A percentile compares a stretch with the other conserved stretches of the same genome.
These are phyloP conservation scores for Ectobius pallidus DNA, from an alignment of 2,888 invertebrate genomes.

Conservation along the genomic window DNA sequence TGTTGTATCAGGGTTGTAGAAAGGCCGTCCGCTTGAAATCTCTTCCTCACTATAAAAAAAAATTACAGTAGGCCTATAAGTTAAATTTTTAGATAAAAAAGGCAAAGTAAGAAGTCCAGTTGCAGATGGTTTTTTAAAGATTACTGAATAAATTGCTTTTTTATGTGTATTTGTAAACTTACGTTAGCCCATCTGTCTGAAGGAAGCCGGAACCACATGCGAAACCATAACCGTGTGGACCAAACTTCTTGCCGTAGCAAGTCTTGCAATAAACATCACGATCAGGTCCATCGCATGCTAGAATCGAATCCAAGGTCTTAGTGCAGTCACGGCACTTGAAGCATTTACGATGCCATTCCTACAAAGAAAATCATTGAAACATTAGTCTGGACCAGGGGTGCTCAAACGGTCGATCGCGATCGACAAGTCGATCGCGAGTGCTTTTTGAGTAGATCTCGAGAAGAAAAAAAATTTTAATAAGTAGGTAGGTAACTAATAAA, in stretches of 20 bases:
- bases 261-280: conserved; percentile 94
- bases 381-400: too few species aligned
- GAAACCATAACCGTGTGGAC: conserved; percentile 95
- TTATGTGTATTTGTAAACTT: too few species aligned
- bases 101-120: too few species aligned
- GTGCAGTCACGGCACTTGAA: conserved; percentile 92
- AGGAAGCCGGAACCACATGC: conserved; percentile 94
- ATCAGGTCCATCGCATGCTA: conserved; percentile 93
- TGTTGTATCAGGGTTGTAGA: conserved; percentile 84
- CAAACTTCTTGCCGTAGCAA: conserved; percentile 98
- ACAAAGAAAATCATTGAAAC: conserved; percentile 30
- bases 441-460: too few species aligned
- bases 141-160: too few species aligned
- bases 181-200: conserved; percentile 89
- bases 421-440: too few species aligned
- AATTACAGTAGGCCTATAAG: too few species aligned
- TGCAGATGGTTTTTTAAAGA: too few species aligned
- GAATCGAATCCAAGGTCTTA: conserved; percentile 93
- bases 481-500: too few species aligned
- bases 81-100: too few species aligned
- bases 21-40: conserved; percentile 80
- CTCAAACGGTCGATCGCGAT: too few species aligned
- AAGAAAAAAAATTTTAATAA: too few species aligned
- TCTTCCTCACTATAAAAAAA: conserved; percentile 75
- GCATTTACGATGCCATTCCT: conserved; percentile 92